Evolutionary conservation across 1,140 invertebrate genomes (phyloP).

Genomic region (Arctopsyche grandis): DNA sequence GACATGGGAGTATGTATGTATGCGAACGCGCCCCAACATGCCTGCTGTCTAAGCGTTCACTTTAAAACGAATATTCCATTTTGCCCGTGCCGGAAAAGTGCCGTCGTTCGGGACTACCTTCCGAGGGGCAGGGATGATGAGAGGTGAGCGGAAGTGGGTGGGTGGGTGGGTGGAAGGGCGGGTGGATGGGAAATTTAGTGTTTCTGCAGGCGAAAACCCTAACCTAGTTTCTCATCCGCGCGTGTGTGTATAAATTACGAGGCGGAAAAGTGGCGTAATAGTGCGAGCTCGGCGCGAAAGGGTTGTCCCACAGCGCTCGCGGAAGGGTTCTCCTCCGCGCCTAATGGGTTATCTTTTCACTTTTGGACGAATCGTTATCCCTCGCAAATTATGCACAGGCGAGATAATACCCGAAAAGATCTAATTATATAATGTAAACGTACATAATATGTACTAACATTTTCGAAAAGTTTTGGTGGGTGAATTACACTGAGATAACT

Average conservation of each 20-base stretch:
- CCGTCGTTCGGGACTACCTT: no score
- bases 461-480: no score
- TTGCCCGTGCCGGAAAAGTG: conserved; percentile 31
- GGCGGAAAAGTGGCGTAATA: conserved; percentile 19
- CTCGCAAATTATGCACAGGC: not conserved
- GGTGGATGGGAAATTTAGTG: conserved; percentile 10
- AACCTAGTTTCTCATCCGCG: conserved; percentile 26
- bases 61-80: conserved; percentile 49
- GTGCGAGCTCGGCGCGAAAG: not conserved
- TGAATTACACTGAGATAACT: no score
- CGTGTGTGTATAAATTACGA: conserved; percentile 9
- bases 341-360: not conserved
- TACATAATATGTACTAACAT: not conserved
- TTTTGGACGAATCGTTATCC: not conserved
- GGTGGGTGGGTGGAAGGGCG: not conserved
- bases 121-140: not conserved
- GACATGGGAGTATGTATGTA: no score
- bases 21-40: conserved; percentile 29
- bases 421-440: not conserved
- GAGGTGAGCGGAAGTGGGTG: not conserved
- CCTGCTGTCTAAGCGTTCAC: conserved; percentile 32
- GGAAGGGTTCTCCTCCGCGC: no score
- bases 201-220: conserved; percentile 33
- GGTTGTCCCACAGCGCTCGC: not conserved
- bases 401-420: not conserved